Evolutionary conservation across 2,113 vertebrate species (phyloP), one percentile per base, ranked within the genome.

Genomic region (Pipra filicauda): DNA sequence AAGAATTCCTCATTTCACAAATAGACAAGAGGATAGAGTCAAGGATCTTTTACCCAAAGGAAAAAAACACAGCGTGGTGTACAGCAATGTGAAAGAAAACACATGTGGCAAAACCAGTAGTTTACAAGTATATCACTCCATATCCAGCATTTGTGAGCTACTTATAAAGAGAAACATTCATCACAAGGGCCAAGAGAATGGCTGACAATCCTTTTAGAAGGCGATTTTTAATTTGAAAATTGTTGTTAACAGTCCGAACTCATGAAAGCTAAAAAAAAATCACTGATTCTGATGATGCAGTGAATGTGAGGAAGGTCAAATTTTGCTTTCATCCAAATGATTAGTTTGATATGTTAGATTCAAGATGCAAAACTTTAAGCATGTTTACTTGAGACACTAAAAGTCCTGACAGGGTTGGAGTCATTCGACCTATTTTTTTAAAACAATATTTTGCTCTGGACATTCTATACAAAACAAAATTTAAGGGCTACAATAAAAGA

Each of bases 71-170:
- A 91, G 64, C 43, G 39, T 31, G 51, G 43, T 62, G 33, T 74
- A 85, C 23, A 91, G 55, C 9, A 85, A 80, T 1, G 7, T 59
- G 37, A 88, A 80, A 71, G 55, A 90, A 96, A 90, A 51, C 44
- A 70, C 8, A 58, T 70, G 65, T 59, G 35, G 69, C 49, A 95
- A 90, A 93, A 11, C 8, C 67, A 89, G 81, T 77, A 94, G 81
- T 78, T 86, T 55, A 75, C 35, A 93, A 89, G 33, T 48, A 3
- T 39, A 71, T 46, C 57, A 61, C 26, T 88, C 24, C 9, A n/a
- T 12, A 37, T 22, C 17, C 66, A 91, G 66, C 7, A 52, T 13
- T 66, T 26, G 27, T 30, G 66, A 96, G 67, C 64, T 54, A 81
- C 44, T 76, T 58, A 54, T 4, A 43, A 72, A 89, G 14, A 49